Evolutionary conservation across 2,888 invertebrate species (phyloP).

Genomic region (Taphrorychus bicolor): DNA sequence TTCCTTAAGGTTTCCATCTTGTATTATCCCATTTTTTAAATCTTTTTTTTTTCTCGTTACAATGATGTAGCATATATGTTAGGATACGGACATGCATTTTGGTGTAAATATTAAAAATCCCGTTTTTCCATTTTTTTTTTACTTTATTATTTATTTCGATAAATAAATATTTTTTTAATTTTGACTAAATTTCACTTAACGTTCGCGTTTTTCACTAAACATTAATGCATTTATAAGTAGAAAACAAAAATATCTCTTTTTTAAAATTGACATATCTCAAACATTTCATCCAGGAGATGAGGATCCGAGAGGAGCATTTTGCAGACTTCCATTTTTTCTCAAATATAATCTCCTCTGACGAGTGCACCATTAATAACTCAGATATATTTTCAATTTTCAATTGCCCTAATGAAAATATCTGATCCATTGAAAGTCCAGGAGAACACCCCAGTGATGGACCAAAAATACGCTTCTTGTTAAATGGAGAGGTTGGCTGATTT

Average conservation of each 20-base stretch:
- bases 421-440: not conserved
- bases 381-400: not conserved
- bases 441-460: not conserved
- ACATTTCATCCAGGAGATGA: not conserved
- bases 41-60: too few species aligned
- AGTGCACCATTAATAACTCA: not conserved
- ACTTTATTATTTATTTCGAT: too few species aligned
- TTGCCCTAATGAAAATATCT: not conserved
- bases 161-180: not conserved
- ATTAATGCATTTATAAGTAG: too few species aligned
- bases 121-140: too few species aligned
- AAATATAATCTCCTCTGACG: not conserved
- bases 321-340: not conserved
- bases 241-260: not conserved
- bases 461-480: too few species aligned
- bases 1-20: not conserved
- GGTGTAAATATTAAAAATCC: too few species aligned
- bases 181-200: not conserved
- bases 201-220: not conserved
- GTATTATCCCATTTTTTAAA: too few species aligned
- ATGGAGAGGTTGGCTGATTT: not conserved
- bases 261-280: not conserved
- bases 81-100: too few species aligned
- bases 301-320: not conserved
- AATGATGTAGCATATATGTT: too few species aligned